A percentile compares a stretch with the other conserved stretches of the same genome.
Conservation (phyloP, 2,888 invertebrate species). For the Chesias legatella region DNA sequence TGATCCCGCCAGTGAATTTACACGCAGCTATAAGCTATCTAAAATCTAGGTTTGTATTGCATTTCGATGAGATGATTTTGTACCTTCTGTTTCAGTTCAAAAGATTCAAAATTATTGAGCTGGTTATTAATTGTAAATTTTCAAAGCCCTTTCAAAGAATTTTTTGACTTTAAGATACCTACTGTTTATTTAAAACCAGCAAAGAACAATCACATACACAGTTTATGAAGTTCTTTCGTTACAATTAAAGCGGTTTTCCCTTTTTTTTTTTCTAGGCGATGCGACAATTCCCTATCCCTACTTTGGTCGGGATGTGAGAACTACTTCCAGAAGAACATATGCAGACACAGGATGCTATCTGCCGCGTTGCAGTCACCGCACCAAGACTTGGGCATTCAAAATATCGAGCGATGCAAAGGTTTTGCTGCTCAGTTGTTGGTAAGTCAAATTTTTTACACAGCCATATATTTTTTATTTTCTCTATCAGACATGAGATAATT, state of each 20-base stretch:
- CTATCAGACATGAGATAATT: too few species aligned
- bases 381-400: constrained; percentile 88
- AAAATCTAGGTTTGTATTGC: constrained; percentile 60
- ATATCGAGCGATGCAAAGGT: constrained; percentile 92
- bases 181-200: too few species aligned
- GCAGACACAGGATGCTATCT: constrained; percentile 83
- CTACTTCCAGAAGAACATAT: constrained; percentile 87
- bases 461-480: not conserved
- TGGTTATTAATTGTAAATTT: too few species aligned
- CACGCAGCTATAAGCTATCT: constrained; percentile 78
- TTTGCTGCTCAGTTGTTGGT: constrained; percentile 89
- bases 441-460: constrained; percentile 29
- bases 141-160: too few species aligned
- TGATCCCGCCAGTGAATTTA: constrained; percentile 86
- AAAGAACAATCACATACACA: too few species aligned
- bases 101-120: too few species aligned
- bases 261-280: constrained; percentile 50
- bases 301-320: constrained; percentile 87
- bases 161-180: too few species aligned
- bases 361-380: constrained; percentile 83
- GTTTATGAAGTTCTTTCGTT: too few species aligned
- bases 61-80: too few species aligned
- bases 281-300: constrained; percentile 73
- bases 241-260: too few species aligned
- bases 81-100: too few species aligned